Percentiles rank a stretch among this genome's conserved stretches.
phyloP scores from a whole-genome alignment of 1,140 invertebrate species.

The Zaprionus kolodkinae region DNA sequence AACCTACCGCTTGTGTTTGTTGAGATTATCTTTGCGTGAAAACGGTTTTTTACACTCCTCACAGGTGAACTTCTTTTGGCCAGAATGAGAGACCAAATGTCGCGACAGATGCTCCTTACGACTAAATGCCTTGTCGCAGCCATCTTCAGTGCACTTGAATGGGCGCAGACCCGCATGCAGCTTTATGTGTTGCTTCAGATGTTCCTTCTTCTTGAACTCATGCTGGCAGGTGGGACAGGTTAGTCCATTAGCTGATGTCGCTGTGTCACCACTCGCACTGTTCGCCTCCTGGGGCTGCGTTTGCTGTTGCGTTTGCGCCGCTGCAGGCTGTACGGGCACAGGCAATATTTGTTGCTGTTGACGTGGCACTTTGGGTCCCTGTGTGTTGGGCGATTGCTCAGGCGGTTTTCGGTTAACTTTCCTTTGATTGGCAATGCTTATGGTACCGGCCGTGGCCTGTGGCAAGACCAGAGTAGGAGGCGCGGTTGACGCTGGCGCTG shows the following conservation, averaged over 20 bases:
- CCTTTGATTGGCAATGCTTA: conserved; percentile 31
- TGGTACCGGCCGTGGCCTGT: background rate
- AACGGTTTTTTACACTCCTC: conserved; percentile 91
- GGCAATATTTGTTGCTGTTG: conserved; percentile 46
- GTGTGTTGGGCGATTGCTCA: conserved; percentile 19
- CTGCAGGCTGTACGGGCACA: conserved; percentile 19
- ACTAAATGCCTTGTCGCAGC: conserved; percentile 90
- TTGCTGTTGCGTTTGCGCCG: conserved; percentile 22
- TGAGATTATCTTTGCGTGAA: conserved; percentile 90
- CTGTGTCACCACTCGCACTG: conserved; percentile 13
- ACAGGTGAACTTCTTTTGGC: conserved; percentile 90
- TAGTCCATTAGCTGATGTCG: conserved; percentile 20
- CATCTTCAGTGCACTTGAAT: conserved; percentile 86
- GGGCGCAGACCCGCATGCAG: conserved; percentile 89
- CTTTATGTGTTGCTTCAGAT: conserved; percentile 89
- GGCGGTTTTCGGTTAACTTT: conserved; percentile 32
- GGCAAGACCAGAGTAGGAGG: conserved; percentile 27
- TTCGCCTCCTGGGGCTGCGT: conserved; percentile 19
- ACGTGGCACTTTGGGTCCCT: conserved; percentile 18
- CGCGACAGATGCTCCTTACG: conserved; percentile 89
- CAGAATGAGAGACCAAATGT: conserved; percentile 90
- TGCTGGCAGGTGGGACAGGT: conserved; percentile 87
- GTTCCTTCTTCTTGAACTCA: conserved; percentile 90
- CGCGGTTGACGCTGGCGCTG: conserved; percentile 5
- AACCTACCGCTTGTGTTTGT: conserved; percentile 87